Evolutionary conservation across 2,888 invertebrate genomes (phyloP), one percentile per base, ranked within the genome.

Genomic region (Zaprionus lineosus): DNA sequence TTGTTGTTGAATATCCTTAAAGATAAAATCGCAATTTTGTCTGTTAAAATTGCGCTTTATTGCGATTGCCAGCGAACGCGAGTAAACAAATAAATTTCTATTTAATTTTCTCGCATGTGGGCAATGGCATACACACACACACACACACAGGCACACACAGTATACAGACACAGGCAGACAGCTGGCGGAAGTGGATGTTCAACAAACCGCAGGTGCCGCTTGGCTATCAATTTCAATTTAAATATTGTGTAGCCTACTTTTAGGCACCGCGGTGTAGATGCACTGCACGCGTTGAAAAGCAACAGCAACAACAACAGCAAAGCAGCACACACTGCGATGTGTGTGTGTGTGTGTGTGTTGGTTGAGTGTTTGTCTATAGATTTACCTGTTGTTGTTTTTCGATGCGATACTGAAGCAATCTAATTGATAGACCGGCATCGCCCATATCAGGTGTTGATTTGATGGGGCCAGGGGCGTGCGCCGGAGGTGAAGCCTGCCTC

Each of bases 221-320:
- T 21, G 62, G 41, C 84, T 74, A 78, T 78, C 78, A 78, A 81
- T 78, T 78, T 78, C 78, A 78, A 78, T 78, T 78, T 78, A 81
- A 77, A 70, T 61, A 73, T 73, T 70, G 29, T 64, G 70, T 76
- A 60, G 84, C 81, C 66, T 60, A 73, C 55, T 57, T 60, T 58
- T 59, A 41, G 67, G 57, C 33, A 21, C 52, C 43, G 15, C 21
- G 15, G 14, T 28, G 31, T 14, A 65, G n/a, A 4, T 47, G 47
- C 53, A 71, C 26, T 52, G 40, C 52, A 58, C 52, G 72, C 66
- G 72, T 61, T n/a, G n/a, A n/a, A n/a, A n/a, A n/a, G n/a, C n/a
- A n/a, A n/a, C n/a, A n/a, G n/a, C n/a, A n/a, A n/a, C n/a, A n/a
- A n/a, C n/a, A n/a, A n/a, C n/a, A n/a, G n/a, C n/a, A n/a, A n/a